phyloP scores from a whole-genome alignment of 2,888 invertebrate species.

The Perdita meconis region DNA sequence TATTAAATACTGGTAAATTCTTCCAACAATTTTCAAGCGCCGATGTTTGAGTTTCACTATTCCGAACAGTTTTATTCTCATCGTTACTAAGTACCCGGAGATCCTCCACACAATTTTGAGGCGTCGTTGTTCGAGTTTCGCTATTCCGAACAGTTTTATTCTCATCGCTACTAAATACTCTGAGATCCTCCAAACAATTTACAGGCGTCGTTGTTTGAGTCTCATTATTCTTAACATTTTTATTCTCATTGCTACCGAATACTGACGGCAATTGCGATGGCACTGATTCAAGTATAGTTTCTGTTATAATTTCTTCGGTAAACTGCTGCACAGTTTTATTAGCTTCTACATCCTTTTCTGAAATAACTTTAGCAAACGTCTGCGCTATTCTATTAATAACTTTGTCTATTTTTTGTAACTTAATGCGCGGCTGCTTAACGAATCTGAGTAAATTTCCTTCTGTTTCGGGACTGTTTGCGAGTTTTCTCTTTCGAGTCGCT shows the following conservation, averaged over 20 bases:
- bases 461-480: background rate
- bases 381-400: conserved; percentile 37
- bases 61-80: background rate
- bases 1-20: background rate
- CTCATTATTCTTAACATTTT: background rate
- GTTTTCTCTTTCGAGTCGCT: background rate
- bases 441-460: background rate
- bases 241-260: background rate
- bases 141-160: background rate
- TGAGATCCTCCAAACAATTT: background rate
- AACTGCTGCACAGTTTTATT: background rate
- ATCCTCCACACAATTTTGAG: background rate
- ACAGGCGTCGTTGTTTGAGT: background rate
- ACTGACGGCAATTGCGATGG: too few relatives aligned
- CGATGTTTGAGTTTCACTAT: background rate
- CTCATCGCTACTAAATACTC: too few relatives aligned
- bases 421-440: conserved; percentile 21
- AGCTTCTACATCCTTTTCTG: background rate
- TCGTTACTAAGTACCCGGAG: background rate
- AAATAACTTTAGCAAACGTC: conserved; percentile 12
- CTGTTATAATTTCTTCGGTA: background rate
- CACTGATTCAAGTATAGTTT: too few relatives aligned
- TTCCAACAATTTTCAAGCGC: background rate
- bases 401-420: conserved; percentile 25
- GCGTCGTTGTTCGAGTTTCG: too few relatives aligned